Conservation (phyloP, 53 echinoderm and acorn worm genomes). For the Patiria pectinifera region DNA sequence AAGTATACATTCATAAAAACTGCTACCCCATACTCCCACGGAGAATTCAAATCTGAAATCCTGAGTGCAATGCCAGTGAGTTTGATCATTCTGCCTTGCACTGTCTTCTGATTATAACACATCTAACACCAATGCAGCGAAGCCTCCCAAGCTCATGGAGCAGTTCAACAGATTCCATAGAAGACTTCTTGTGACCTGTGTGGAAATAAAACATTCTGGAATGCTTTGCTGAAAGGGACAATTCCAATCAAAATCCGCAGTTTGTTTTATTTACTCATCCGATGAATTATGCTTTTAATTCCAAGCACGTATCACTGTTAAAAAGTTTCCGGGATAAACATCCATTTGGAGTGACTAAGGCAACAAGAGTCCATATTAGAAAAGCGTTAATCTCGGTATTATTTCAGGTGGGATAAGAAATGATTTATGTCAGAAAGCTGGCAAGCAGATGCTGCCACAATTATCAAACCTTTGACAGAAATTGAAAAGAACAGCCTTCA, state of each 20-base stretch:
- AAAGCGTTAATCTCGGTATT: background rate
- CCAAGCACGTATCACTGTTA: constrained; percentile 20
- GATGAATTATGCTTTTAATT: constrained; percentile 33
- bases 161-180: no score
- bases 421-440: constrained; percentile 27
- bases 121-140: no score
- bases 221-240: background rate
- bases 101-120: no score
- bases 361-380: background rate
- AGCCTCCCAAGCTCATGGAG: no score
- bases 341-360: background rate
- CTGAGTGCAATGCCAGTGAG: no score
- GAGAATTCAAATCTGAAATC: no score
- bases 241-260: background rate
- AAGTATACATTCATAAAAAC: no score
- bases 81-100: no score
- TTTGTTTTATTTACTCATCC: background rate
- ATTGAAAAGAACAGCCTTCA: background rate
- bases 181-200: background rate
- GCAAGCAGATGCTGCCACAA: background rate
- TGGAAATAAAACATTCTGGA: background rate
- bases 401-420: constrained; percentile 16
- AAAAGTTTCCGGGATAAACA: background rate
- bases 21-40: no score
- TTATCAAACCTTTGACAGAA: constrained; percentile 4